These are phyloP conservation scores for Eilema caniola DNA, from an alignment of 2,888 invertebrate genomes.

Conservation along the genomic window DNA sequence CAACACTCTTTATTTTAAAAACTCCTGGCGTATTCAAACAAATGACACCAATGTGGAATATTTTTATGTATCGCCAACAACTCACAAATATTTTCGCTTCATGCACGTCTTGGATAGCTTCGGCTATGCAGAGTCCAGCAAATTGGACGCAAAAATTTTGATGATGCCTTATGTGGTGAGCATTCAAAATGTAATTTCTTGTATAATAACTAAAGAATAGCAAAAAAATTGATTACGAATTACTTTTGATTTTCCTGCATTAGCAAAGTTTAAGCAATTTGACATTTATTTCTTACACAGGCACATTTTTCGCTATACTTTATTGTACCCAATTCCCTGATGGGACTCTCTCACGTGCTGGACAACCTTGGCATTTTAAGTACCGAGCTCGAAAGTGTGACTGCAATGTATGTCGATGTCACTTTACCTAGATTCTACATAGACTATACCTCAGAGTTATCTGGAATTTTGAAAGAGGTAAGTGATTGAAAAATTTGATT, in stretches of 20 bases:
- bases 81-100: not conserved
- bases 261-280: not conserved
- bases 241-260: no score
- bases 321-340: conserved; percentile 5
- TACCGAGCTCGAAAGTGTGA: not conserved
- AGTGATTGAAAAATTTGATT: not conserved
- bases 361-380: conserved; percentile 1
- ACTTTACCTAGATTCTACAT: conserved; percentile 3
- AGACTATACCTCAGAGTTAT: conserved; percentile 2
- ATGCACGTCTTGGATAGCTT: not conserved
- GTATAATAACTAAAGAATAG: no score
- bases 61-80: not conserved
- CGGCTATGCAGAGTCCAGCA: not conserved
- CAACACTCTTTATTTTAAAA: not conserved
- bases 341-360: conserved; percentile 3
- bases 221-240: no score
- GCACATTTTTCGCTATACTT: not conserved
- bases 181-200: not conserved
- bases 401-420: not conserved
- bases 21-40: not conserved
- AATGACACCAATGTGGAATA: not conserved
- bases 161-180: conserved; percentile 1
- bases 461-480: conserved; percentile 8
- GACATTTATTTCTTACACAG: not conserved
- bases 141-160: conserved; percentile 8